Evolutionary conservation across 37 sponge, comb jelly and placozoan genomes (phyloP).

Genomic region (Trichoplax adhaerens): DNA sequence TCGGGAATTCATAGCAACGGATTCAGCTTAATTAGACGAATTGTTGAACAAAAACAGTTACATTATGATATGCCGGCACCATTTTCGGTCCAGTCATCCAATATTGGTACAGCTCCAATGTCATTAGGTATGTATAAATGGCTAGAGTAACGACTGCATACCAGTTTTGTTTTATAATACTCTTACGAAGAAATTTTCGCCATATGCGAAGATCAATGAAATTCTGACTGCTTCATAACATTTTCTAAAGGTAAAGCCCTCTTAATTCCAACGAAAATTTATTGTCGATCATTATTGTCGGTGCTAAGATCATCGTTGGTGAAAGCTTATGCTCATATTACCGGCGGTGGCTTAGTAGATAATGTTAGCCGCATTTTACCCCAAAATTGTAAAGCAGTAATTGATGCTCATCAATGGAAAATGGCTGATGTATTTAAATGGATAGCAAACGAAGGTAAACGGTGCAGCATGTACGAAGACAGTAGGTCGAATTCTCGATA

Average conservation of each 20-base stretch:
- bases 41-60: neutral
- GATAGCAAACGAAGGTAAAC: neutral
- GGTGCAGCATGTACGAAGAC: too few species aligned
- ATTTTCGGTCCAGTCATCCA: too few species aligned
- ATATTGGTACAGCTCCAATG: too few species aligned
- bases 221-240: too few species aligned
- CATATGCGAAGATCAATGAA: too few species aligned
- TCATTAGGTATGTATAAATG: too few species aligned
- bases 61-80: too few species aligned
- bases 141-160: too few species aligned
- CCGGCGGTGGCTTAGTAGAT: conserved; percentile 11
- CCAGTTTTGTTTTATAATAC: too few species aligned
- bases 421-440: conserved; percentile 2
- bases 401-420: conserved; percentile 6
- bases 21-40: conserved; percentile 10
- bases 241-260: neutral
- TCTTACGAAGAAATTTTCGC: too few species aligned
- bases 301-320: neutral
- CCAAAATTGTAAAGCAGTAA: neutral
- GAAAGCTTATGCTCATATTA: conserved; percentile 20
- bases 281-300: neutral
- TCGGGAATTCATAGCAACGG: conserved; percentile 17
- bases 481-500: too few species aligned
- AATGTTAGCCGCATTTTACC: conserved; percentile 8
- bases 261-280: conserved; percentile 5